Percentiles rank a stretch among this genome's conserved stretches.
Evolutionary conservation across 2,797 vertebrate species (phyloP).

Genomic region (Nyctibius grandis): DNA sequence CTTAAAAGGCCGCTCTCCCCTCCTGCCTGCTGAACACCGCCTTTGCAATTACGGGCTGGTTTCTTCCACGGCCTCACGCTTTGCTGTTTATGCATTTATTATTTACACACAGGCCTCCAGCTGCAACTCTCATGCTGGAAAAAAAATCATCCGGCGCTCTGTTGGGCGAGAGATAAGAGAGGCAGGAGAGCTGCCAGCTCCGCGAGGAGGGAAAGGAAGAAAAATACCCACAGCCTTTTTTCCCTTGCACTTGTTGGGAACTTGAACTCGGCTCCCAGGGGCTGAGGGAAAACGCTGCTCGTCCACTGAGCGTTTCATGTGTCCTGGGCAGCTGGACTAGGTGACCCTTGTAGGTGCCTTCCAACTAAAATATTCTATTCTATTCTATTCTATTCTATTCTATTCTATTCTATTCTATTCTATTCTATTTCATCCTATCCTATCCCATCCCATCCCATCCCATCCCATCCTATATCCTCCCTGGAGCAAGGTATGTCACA

Average conservation of each 20-base stretch:
- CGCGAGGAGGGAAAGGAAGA: fast-evolving
- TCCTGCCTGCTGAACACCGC: neutral
- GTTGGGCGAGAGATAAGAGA: neutral
- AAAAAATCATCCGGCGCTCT: neutral
- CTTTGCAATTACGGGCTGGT: neutral
- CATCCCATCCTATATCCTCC: neutral
- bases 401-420: neutral
- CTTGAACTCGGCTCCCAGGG: neutral
- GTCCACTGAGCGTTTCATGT: neutral
- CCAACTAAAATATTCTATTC: neutral
- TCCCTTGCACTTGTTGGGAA: fast-evolving
- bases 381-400: neutral
- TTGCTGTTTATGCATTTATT: neutral
- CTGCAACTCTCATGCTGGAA: neutral
- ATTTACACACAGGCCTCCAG: constrained; percentile 12
- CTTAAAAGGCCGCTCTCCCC: neutral
- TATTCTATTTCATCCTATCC: neutral
- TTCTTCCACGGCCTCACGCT: neutral
- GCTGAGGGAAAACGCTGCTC: neutral
- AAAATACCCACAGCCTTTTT: neutral
- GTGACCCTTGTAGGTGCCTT: neutral
- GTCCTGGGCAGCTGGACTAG: neutral
- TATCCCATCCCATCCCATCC: neutral
- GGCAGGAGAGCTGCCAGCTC: constrained; percentile 37
- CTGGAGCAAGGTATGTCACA: neutral